Conservation (phyloP, 2,888 invertebrate species). For the Cataglyphis albicans region DNA sequence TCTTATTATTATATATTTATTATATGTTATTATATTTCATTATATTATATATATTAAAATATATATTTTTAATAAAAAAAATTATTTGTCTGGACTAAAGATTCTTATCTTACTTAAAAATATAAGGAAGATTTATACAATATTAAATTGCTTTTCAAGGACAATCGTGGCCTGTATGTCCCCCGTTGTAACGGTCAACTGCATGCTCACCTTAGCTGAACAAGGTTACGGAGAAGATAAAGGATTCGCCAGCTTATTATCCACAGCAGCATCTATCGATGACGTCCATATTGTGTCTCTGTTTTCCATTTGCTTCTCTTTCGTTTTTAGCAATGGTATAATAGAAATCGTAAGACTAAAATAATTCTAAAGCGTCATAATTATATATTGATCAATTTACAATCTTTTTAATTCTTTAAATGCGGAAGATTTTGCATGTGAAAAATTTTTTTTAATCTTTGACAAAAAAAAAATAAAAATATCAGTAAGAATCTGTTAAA, state of each 20-base stretch:
- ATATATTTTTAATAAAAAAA: too few relatives aligned
- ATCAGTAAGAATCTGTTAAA: not conserved
- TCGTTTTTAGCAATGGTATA: slow-evolving; percentile 89
- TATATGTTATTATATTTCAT: too few relatives aligned
- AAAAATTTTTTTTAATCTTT: not conserved
- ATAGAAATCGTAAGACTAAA: slow-evolving; percentile 29
- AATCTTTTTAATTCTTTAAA: not conserved
- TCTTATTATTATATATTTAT: not conserved
- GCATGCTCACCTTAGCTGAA: slow-evolving; percentile 84
- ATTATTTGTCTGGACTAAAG: not conserved
- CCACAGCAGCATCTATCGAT: slow-evolving; percentile 91
- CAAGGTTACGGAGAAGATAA: slow-evolving; percentile 90
- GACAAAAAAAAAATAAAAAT: not conserved
- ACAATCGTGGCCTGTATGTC: slow-evolving; percentile 82
- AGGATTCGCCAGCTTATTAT: slow-evolving; percentile 91
- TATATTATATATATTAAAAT: too few relatives aligned
- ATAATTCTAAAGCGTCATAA: slow-evolving; percentile 5
- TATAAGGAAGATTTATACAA: not conserved
- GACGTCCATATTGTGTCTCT: slow-evolving; percentile 92
- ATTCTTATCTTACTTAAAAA: not conserved
- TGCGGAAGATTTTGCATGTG: not conserved
- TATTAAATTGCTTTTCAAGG: slow-evolving; percentile 65
- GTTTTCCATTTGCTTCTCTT: slow-evolving; percentile 90
- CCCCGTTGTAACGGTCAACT: slow-evolving; percentile 82
- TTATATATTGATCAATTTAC: not conserved